Base-by-base conservation (phyloP, 2,888 invertebrate genomes). In the Pyrocoelia pectoralis region DNA sequence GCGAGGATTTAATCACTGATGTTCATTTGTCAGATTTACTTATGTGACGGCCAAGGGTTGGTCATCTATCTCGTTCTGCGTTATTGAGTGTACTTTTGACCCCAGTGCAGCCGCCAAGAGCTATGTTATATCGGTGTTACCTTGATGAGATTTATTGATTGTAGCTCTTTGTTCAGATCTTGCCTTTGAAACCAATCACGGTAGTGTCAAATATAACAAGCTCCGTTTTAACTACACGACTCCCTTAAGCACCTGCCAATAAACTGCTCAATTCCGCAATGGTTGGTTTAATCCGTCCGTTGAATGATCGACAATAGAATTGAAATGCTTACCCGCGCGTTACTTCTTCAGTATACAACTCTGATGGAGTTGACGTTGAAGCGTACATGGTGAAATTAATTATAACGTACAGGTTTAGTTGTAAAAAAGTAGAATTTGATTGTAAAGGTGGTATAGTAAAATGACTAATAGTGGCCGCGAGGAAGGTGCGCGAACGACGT, bases 401-500 rank as follows among this genome's bases (percentile, higher is more conserved):
- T 33, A n/a, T 33, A n/a, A 33, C 33, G n/a, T 33, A n/a, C n/a
- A n/a, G n/a, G n/a, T 33, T n/a, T 69, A 65, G 68, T 68, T 65
- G 65, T 68, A 57, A 61, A 64, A 65, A 70, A 69, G 68, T 69
- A 69, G 72, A 74, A 73, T 72, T 72, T 72, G 69, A 70, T 71
- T 73, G 70, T 73, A 71, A 71, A 70, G 72, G 66, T 66, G 64
- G 66, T 70, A 67, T 66, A 63, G 69, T 68, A 68, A 63, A 66
- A 65, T 61, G 61, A 59, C 66, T 66, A 70, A 68, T 71, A 66
- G 71, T 70, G 68, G 70, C 69, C 71, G 71, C 68, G 70, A 72
- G 55, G 56, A 80, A 73, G 72, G 70, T 75, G 77, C 76, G 79
- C 73, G 73, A 74, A 70, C 73, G 73, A 66, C 70, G 77, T 69